Percentiles rank a stretch among this genome's conserved stretches.
Conservation (phyloP, 2,888 invertebrate genomes). For the Clusia tigrina region DNA sequence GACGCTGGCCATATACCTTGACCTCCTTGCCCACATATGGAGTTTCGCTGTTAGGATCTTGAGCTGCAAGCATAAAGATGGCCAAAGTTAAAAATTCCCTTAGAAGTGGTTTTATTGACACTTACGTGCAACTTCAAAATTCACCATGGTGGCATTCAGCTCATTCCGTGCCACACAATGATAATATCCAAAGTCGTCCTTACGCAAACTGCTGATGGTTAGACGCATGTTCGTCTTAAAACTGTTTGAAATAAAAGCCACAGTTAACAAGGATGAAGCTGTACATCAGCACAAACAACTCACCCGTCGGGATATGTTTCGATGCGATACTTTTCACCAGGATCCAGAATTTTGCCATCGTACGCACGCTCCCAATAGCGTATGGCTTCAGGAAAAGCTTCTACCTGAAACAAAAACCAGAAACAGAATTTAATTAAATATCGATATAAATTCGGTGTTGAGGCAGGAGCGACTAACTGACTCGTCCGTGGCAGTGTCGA, state of each 20-base stretch:
- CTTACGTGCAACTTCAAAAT: constrained; percentile 73
- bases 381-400: constrained; percentile 86
- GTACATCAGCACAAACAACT: constrained; percentile 26
- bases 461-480: too few species aligned
- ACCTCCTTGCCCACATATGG: constrained; percentile 65
- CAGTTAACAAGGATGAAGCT: constrained; percentile 13
- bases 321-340: constrained; percentile 71
- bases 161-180: constrained; percentile 88
- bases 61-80: constrained; percentile 46
- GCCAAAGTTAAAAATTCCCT: neutral
- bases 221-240: constrained; percentile 80
- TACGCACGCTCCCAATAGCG: constrained; percentile 82
- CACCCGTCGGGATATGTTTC: constrained; percentile 67
- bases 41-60: constrained; percentile 67
- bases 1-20: constrained; percentile 69
- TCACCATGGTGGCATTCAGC: constrained; percentile 79
- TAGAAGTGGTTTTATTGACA: constrained; percentile 18
- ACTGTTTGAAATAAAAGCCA: constrained; percentile 35
- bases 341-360: constrained; percentile 78
- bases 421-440: neutral
- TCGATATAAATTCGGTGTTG: neutral
- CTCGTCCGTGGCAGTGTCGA: too few species aligned
- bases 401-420: constrained; percentile 68
- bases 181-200: constrained; percentile 78
- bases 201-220: constrained; percentile 74